Evolutionary conservation across 2,888 invertebrate genomes (phyloP).

Genomic region (Perizoma flavofasciatum): DNA sequence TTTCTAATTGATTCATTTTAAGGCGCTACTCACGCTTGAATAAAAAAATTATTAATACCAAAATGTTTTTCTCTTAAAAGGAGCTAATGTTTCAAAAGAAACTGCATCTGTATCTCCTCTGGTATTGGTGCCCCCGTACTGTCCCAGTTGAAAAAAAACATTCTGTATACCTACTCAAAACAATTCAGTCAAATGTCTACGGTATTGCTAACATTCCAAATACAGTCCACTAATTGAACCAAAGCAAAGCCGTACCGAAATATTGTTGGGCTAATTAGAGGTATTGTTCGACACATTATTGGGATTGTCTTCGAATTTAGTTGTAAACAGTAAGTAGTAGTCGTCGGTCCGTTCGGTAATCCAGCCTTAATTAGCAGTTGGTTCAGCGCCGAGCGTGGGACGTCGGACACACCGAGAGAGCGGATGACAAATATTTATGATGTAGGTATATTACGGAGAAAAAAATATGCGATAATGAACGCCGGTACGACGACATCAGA

Average conservation of each 20-base stretch:
- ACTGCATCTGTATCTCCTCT: too few relatives aligned
- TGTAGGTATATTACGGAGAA: too few relatives aligned
- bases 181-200: constrained; percentile 5
- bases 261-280: constrained; percentile 63
- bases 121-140: too few relatives aligned
- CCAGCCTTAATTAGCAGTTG: constrained; percentile 80
- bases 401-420: constrained; percentile 48
- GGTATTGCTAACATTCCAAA: constrained; percentile 10
- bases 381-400: constrained; percentile 51
- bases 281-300: constrained; percentile 68
- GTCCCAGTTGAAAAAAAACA: too few relatives aligned
- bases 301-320: constrained; percentile 74
- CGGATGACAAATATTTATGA: constrained; percentile 1
- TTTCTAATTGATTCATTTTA: too few relatives aligned
- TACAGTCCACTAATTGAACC: constrained; percentile 14
- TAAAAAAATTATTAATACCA: too few relatives aligned
- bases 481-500: too few relatives aligned
- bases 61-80: too few relatives aligned
- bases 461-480: too few relatives aligned
- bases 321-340: constrained; percentile 76
- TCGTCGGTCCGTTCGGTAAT: constrained; percentile 73
- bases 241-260: constrained; percentile 36
- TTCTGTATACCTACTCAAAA: neutral
- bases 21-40: too few relatives aligned
- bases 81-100: too few relatives aligned